A percentile compares a stretch with the other conserved stretches of the same genome.
Conservation (phyloP, 2,113 vertebrate species). For the Myocastor coypus region DNA sequence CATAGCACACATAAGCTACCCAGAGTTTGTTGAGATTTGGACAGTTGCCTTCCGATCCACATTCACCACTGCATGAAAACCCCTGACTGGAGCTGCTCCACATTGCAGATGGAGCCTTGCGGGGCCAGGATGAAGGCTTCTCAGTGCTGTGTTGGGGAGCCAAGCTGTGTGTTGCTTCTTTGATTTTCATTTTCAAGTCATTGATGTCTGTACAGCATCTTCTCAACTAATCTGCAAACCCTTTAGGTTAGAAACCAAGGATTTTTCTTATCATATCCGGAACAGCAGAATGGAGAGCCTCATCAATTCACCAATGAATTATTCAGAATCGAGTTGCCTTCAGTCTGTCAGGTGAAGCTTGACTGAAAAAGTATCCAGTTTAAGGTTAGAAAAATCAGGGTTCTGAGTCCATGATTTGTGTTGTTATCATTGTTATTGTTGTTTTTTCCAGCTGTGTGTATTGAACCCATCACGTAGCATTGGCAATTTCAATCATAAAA, state of each 20-base stretch:
- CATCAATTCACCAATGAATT: not conserved
- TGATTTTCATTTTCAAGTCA: constrained; percentile 2
- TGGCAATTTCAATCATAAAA: not conserved
- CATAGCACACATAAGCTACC: not conserved
- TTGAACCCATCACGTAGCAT: not conserved
- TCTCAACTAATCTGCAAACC: not conserved
- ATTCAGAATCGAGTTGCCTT: not conserved
- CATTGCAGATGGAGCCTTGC: not conserved
- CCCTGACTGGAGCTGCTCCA: not conserved
- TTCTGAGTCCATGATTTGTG: not conserved
- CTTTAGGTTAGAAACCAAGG: constrained; percentile 45
- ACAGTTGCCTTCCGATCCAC: not conserved
- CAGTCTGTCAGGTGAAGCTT: not conserved
- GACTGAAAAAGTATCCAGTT: not conserved
- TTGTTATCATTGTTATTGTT: not conserved
- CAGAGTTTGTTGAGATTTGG: not conserved
- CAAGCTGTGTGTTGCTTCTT: not conserved
- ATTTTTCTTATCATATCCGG: not conserved
- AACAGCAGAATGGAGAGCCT: not conserved
- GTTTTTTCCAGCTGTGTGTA: not conserved
- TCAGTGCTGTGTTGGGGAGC: not conserved
- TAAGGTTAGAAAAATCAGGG: not conserved
- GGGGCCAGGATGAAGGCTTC: not conserved
- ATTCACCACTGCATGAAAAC: not conserved
- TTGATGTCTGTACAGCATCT: constrained; percentile 4